Conservation (phyloP, 2,797 vertebrate genomes). For the Crocodylus rhombifer region DNA sequence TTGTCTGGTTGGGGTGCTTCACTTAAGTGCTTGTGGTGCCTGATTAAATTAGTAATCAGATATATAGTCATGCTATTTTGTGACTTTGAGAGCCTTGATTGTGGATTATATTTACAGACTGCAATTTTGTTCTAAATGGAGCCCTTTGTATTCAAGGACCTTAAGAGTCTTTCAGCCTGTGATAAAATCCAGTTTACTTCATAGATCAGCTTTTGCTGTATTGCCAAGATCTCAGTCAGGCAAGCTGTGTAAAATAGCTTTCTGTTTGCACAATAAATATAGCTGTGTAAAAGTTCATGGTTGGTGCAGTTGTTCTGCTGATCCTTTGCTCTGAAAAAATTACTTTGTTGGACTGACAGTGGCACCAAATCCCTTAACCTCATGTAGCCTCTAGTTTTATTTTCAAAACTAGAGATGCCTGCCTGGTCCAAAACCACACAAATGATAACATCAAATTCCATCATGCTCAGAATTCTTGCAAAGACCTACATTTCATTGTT, state of each 20-base stretch:
- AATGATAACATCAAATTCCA: background rate
- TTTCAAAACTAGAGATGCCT: background rate
- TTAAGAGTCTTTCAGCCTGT: conserved; percentile 68
- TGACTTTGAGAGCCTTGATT: conserved; percentile 82
- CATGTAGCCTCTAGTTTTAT: conserved; percentile 25
- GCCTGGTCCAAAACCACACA: conserved; percentile 21
- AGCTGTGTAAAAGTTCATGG: conserved; percentile 38
- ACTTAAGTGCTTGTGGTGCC: conserved; percentile 73
- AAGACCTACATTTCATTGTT: background rate
- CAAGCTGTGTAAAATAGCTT: conserved; percentile 34
- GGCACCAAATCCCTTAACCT: conserved; percentile 8
- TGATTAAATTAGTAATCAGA: conserved; percentile 83
- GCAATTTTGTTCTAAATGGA: conserved; percentile 80
- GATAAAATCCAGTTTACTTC: conserved; percentile 68
- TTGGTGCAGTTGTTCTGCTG: conserved; percentile 56
- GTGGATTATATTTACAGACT: conserved; percentile 83
- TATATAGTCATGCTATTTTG: conserved; percentile 77
- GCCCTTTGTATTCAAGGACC: conserved; percentile 80
- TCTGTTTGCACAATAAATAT: conserved; percentile 47
- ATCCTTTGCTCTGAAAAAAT: conserved; percentile 19
- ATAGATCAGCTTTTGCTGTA: conserved; percentile 41
- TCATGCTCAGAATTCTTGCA: conserved; percentile 8
- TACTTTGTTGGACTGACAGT: background rate
- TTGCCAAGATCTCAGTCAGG: conserved; percentile 60
- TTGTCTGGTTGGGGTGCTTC: conserved; percentile 72